Evolutionary conservation across 2,888 invertebrate genomes (phyloP).

Genomic region (Perizoma affinitatum): DNA sequence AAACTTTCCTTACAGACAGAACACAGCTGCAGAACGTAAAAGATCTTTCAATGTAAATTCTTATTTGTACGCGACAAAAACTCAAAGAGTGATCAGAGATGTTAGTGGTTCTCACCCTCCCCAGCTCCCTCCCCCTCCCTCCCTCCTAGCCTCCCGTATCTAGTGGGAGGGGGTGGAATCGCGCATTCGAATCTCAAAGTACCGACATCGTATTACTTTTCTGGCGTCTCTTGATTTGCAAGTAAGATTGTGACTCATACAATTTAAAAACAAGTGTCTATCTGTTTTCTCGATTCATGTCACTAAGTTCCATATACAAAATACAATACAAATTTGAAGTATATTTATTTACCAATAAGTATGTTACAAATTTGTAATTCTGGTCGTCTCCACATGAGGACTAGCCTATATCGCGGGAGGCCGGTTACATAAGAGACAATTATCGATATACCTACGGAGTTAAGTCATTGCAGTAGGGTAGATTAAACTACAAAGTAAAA

Average conservation of each 20-base stretch:
- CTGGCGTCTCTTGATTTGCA: constrained; percentile 9
- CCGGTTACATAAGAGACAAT: too few species aligned
- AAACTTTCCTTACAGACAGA: constrained; percentile 3
- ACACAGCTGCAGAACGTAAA: constrained; percentile 40
- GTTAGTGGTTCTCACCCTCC: constrained; percentile 19
- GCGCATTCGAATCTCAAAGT: constrained; percentile 16
- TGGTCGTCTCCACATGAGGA: too few species aligned
- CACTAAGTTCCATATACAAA: too few species aligned
- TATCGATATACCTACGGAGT: too few species aligned
- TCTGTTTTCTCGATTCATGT: too few species aligned
- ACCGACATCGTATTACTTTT: neutral
- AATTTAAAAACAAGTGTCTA: too few species aligned
- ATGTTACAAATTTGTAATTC: too few species aligned
- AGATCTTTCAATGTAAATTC: constrained; percentile 60
- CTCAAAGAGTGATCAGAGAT: constrained; percentile 39
- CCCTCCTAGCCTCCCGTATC: neutral
- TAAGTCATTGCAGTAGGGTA: too few species aligned
- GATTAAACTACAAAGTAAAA: too few species aligned
- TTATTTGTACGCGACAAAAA: constrained; percentile 50
- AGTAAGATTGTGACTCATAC: constrained; percentile 7
- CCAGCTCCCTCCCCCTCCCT: neutral
- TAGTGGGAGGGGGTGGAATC: constrained; percentile 1
- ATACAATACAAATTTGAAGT: too few species aligned
- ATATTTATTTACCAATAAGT: too few species aligned
- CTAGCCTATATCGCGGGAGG: too few species aligned